phyloP scores from a whole-genome alignment of 1,140 invertebrate species.

The Procambarus virginalis region DNA sequence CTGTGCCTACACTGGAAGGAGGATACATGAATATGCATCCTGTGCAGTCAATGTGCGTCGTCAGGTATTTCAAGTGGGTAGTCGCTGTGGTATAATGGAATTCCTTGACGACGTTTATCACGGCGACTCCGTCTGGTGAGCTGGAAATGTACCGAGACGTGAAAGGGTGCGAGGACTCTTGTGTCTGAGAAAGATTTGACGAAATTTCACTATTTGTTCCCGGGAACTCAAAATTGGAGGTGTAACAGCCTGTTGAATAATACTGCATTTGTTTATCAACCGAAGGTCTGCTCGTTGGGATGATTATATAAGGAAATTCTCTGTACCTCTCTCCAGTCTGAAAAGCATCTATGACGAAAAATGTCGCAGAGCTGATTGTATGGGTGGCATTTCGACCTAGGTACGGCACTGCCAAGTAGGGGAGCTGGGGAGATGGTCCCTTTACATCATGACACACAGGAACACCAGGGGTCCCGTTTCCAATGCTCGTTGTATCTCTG shows the following conservation, averaged over 20 bases:
- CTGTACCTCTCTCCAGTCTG: background rate
- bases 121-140: background rate
- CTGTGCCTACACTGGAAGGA: background rate
- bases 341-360: background rate
- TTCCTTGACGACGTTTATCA: background rate
- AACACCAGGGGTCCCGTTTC: background rate
- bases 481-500: background rate
- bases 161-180: no score
- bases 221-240: no score
- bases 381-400: background rate
- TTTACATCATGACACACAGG: background rate
- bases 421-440: background rate
- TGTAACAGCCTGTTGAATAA: no score
- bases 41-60: slow-evolving; percentile 19
- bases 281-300: background rate
- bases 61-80: background rate
- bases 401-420: background rate
- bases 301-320: no score
- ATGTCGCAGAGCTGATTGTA: background rate
- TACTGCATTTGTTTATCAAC: background rate
- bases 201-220: no score
- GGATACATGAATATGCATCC: background rate
- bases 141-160: background rate
- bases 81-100: background rate
- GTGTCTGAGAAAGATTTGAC: no score